Evolutionary conservation across 2,113 vertebrate species (phyloP).

Genomic region (Pan paniscus): DNA sequence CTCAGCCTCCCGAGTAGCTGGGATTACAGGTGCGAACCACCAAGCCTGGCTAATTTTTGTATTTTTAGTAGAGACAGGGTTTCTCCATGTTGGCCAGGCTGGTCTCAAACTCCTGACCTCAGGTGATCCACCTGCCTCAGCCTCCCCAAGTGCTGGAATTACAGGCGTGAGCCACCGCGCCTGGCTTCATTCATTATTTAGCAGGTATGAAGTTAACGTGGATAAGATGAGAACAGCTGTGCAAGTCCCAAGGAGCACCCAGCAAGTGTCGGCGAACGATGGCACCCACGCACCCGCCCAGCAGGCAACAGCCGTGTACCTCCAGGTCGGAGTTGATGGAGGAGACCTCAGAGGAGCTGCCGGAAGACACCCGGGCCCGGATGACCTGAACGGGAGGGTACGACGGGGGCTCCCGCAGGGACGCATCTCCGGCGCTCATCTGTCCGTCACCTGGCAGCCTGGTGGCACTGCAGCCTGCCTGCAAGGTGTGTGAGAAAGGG

Average conservation of each 20-base stretch:
- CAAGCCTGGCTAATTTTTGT: too few species aligned
- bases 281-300: not conserved
- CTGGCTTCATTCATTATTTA: not conserved
- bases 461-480: slow-evolving; percentile 78
- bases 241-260: not conserved
- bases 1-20: too few species aligned
- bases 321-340: slow-evolving; percentile 86
- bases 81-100: too few species aligned
- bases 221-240: not conserved
- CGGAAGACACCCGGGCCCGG: slow-evolving; percentile 76
- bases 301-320: slow-evolving; percentile 76
- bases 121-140: too few species aligned
- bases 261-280: not conserved
- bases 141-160: too few species aligned
- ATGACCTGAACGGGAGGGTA: slow-evolving; percentile 71
- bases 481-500: not conserved
- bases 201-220: not conserved
- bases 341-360: slow-evolving; percentile 82
- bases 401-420: slow-evolving; percentile 51
- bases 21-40: too few species aligned
- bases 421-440: not conserved
- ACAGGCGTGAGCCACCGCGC: too few species aligned
- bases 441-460: slow-evolving; percentile 75
- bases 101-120: too few species aligned
- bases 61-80: too few species aligned